These are phyloP conservation scores for Heterodera schachtii DNA, from an alignment of 1,140 invertebrate genomes.

Conservation along the genomic window DNA sequence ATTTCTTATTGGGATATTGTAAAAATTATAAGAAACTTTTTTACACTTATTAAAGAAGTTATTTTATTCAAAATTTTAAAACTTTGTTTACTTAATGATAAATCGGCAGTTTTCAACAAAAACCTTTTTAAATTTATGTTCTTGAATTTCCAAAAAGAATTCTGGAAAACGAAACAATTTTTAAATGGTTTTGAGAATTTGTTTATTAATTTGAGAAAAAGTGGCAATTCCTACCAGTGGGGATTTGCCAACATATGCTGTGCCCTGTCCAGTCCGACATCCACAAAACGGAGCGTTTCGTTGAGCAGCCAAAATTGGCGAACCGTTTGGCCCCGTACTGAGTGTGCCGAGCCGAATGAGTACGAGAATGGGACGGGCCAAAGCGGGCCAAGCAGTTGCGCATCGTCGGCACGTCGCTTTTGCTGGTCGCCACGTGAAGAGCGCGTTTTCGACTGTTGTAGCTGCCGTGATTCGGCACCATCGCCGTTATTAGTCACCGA, in stretches of 20 bases:
- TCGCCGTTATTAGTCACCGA: not conserved
- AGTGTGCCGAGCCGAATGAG: constrained; percentile 49
- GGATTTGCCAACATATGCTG: constrained; percentile 61
- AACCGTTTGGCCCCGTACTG: constrained; percentile 56
- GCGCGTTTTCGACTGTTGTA: not conserved
- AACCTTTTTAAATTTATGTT: too few species aligned
- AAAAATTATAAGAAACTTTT: too few species aligned
- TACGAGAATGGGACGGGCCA: constrained; percentile 61
- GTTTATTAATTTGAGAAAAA: constrained; percentile 40
- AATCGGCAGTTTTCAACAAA: too few species aligned
- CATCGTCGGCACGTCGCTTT: not conserved
- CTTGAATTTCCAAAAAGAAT: too few species aligned
- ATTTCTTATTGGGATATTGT: too few species aligned
- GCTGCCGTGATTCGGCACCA: not conserved
- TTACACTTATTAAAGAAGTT: too few species aligned
- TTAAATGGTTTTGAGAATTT: too few species aligned
- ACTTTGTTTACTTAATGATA: too few species aligned
- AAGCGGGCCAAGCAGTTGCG: constrained; percentile 19
- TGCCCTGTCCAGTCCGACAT: constrained; percentile 53
- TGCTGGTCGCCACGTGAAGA: not conserved
- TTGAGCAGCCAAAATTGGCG: constrained; percentile 64
- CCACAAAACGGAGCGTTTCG: constrained; percentile 59
- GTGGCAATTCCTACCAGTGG: constrained; percentile 47
- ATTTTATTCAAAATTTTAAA: too few species aligned
- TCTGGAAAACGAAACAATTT: too few species aligned